Conservation (phyloP, 2,797 vertebrate genomes). For the Rhinatrema bivittatum region DNA sequence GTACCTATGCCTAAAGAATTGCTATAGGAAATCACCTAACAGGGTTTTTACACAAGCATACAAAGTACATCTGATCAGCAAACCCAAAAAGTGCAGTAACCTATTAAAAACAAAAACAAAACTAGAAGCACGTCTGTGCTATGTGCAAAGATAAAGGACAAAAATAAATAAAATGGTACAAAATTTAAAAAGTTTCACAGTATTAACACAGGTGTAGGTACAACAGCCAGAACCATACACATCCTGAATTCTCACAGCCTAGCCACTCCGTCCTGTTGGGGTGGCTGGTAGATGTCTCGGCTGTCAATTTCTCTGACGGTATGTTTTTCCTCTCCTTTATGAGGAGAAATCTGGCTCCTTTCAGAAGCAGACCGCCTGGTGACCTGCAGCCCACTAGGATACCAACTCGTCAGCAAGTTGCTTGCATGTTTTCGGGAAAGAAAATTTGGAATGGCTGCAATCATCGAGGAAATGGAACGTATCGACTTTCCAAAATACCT, state of each 20-base stretch:
- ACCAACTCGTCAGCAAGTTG: constrained; percentile 15
- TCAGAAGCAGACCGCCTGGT: constrained; percentile 15
- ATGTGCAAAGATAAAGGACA: constrained; percentile 42
- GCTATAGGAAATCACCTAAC: no score
- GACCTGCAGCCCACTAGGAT: constrained; percentile 27
- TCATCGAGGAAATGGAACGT: constrained; percentile 32
- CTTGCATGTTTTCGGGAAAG: no score
- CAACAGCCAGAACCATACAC: no score
- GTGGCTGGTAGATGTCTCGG: constrained; percentile 18
- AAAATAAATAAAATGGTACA: constrained; percentile 47
- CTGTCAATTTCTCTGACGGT: constrained; percentile 25
- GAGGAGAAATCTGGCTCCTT: constrained; percentile 15
- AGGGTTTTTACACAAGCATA: no score
- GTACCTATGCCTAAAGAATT: no score
- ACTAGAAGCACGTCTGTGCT: constrained; percentile 41
- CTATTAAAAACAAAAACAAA: constrained; percentile 25
- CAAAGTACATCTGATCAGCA: no score
- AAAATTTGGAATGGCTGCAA: constrained; percentile 22
- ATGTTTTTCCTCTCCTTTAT: no score
- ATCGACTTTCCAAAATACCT: constrained; percentile 30
- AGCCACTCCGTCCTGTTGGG: no score
- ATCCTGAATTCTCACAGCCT: no score
- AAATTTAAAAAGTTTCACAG: constrained; percentile 39
- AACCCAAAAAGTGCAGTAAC: constrained; percentile 27
- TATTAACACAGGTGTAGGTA: no score